phyloP scores from a whole-genome alignment of 2,113 vertebrate species.

The Zapornia atra region DNA sequence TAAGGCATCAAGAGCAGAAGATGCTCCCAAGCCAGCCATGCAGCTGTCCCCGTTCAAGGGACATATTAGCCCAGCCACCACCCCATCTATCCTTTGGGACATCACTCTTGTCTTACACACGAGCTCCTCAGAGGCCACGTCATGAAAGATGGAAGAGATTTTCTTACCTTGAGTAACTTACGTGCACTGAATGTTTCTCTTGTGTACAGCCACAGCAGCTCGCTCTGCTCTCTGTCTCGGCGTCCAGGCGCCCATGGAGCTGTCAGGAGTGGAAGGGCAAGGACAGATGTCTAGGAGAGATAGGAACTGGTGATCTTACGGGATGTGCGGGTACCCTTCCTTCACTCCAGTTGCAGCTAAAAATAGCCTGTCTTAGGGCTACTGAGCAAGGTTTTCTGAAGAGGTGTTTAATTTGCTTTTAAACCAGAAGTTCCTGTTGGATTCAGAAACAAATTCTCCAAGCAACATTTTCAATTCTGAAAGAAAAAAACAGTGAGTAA shows the following conservation, averaged over 20 bases:
- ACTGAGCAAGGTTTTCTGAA: background rate
- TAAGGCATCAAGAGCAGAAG: background rate
- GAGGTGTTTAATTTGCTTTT: background rate
- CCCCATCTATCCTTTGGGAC: background rate
- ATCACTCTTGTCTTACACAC: background rate
- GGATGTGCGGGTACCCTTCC: background rate
- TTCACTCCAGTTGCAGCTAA: background rate
- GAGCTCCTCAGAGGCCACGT: background rate
- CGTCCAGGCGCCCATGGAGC: background rate
- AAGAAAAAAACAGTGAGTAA: background rate
- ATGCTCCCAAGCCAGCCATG: background rate
- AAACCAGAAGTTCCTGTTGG: background rate
- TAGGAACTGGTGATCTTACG: background rate
- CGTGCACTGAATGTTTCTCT: fast-evolving
- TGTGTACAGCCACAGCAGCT: fast-evolving
- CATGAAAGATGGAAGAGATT: background rate
- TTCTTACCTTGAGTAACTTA: background rate
- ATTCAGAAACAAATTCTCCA: background rate
- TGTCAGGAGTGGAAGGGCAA: background rate
- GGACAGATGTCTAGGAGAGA: background rate
- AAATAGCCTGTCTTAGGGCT: background rate
- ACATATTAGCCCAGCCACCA: background rate
- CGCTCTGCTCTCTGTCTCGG: background rate
- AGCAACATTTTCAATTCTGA: background rate
- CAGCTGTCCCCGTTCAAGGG: background rate